phyloP scores from a whole-genome alignment of 2,113 vertebrate genomes.

The Chloropsis cyanopogon region DNA sequence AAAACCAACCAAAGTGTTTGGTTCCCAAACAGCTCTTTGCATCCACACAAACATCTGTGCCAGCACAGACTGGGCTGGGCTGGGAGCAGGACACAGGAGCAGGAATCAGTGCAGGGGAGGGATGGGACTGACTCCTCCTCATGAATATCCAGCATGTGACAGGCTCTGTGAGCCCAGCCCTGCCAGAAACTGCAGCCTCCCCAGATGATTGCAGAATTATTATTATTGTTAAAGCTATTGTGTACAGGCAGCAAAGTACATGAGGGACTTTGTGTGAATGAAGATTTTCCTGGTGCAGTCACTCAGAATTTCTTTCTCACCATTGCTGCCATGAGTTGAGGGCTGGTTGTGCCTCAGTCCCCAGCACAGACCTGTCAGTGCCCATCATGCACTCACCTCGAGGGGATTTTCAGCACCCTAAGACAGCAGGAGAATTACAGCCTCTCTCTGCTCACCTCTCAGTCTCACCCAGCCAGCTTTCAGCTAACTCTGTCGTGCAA shows the following conservation, averaged over 20 bases:
- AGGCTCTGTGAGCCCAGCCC: background rate
- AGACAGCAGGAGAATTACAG: background rate
- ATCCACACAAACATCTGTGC: background rate
- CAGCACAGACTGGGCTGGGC: background rate
- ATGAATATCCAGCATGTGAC: rapidly evolving
- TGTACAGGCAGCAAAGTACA: background rate
- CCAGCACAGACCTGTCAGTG: background rate
- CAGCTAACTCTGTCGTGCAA: background rate
- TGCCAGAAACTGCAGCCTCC: background rate
- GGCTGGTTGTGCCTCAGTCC: background rate
- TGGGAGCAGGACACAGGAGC: background rate
- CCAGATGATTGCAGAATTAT: background rate
- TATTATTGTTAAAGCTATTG: background rate
- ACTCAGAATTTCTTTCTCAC: background rate
- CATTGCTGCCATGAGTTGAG: background rate
- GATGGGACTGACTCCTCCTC: background rate
- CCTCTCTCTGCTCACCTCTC: background rate
- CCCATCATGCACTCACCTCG: background rate
- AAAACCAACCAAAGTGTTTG: background rate
- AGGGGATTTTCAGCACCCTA: background rate
- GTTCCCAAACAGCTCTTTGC: background rate
- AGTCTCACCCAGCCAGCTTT: background rate
- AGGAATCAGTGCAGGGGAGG: background rate
- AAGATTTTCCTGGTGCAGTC: background rate
- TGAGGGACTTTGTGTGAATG: background rate